phyloP scores from a whole-genome alignment of 2,113 vertebrate species.

The Poeciliopsis occidentalis region DNA sequence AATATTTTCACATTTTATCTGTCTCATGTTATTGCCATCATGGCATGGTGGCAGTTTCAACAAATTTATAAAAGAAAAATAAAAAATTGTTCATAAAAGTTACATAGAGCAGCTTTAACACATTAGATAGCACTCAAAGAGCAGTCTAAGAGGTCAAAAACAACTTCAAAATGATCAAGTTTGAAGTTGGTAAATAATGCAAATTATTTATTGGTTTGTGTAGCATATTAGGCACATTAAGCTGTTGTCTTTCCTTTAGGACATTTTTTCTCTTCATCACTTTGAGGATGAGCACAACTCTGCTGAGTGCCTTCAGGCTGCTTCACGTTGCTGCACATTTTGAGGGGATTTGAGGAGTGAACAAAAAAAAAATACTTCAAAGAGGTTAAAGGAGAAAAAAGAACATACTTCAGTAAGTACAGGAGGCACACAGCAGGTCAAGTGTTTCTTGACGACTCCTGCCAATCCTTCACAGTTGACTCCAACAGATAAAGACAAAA shows the following conservation, averaged over 20 bases:
- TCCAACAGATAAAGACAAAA: background rate
- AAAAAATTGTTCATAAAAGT: no score
- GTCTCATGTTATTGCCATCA: no score
- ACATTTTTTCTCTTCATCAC: background rate
- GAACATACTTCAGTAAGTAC: background rate
- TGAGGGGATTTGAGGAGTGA: no score
- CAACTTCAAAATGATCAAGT: background rate
- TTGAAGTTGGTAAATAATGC: slow-evolving; percentile 5
- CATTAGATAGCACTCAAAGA: no score
- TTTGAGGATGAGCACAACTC: no score
- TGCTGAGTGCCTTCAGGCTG: no score
- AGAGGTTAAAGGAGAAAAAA: background rate
- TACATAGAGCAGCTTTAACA: no score
- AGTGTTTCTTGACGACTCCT: slow-evolving; percentile 7
- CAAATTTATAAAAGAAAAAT: no score
- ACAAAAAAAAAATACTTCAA: background rate
- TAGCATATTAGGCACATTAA: background rate
- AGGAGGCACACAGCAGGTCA: slow-evolving; percentile 1
- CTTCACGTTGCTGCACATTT: no score
- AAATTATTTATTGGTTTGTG: background rate
- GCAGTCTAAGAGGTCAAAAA: slow-evolving; percentile 3
- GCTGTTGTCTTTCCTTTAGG: background rate
- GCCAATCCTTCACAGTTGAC: background rate
- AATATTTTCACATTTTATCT: no score
- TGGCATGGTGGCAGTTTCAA: no score